Evolutionary conservation across 2,113 vertebrate species (phyloP).

Genomic region (Spea multiplicata): DNA sequence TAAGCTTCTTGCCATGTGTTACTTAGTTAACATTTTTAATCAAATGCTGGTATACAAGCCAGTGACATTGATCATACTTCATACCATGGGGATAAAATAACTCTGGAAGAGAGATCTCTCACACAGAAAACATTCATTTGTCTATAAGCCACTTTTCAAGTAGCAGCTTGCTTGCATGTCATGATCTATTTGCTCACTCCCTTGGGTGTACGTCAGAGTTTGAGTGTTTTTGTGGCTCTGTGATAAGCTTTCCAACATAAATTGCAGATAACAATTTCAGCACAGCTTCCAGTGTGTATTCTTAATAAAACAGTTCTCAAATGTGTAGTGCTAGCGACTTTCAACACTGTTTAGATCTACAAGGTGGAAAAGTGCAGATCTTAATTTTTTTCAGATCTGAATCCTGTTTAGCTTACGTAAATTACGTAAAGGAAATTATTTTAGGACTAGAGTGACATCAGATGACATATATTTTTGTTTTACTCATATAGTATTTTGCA

Average conservation of each 20-base stretch:
- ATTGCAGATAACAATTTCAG: neutral
- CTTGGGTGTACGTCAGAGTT: neutral
- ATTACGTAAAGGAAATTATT: neutral
- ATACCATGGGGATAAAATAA: neutral
- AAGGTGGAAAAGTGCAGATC: neutral
- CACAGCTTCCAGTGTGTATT: neutral
- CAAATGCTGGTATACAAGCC: too few relatives aligned
- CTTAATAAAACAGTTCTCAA: neutral
- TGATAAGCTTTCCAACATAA: neutral
- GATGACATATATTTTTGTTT: neutral
- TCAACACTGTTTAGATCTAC: neutral
- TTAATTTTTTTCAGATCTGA: neutral
- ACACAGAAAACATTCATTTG: neutral
- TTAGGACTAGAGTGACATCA: neutral
- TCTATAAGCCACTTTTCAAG: neutral
- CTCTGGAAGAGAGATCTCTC: neutral
- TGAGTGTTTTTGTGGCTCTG: neutral
- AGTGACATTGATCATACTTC: neutral
- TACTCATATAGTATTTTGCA: too few relatives aligned
- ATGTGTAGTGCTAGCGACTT: neutral
- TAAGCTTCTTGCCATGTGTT: too few relatives aligned
- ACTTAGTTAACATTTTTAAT: too few relatives aligned
- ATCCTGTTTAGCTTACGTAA: neutral
- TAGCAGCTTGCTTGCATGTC: neutral
- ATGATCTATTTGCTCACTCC: neutral